A percentile compares a stretch with the other conserved stretches of the same genome.
Evolutionary conservation across 2,113 vertebrate genomes (phyloP).

Genomic region (Paracanthobrama guichenoti): DNA sequence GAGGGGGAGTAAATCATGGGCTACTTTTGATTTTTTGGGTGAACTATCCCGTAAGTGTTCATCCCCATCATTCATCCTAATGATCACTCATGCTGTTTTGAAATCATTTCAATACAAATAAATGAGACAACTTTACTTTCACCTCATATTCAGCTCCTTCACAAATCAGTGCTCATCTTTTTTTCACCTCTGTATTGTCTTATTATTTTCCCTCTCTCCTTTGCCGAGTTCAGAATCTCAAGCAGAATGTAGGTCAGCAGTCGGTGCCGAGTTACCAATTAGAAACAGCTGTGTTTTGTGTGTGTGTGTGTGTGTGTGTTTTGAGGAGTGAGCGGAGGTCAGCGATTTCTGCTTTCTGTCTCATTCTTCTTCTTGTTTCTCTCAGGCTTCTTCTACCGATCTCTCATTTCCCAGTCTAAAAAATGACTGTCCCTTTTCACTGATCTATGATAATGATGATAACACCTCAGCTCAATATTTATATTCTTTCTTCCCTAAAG

Average conservation of each 20-base stretch:
- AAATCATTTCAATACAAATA: neutral
- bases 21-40: too few relatives aligned
- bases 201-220: slow-evolving; percentile 21
- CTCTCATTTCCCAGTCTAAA: slow-evolving; percentile 54
- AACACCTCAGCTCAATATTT: neutral
- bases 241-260: slow-evolving; percentile 51
- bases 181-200: slow-evolving; percentile 27
- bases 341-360: neutral
- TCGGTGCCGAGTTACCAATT: slow-evolving; percentile 48
- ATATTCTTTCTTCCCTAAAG: neutral
- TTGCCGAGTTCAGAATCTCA: slow-evolving; percentile 29
- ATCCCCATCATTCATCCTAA: too few relatives aligned
- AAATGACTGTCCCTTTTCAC: neutral
- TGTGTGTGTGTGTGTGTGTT: neutral
- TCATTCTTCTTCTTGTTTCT: neutral
- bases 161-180: slow-evolving; percentile 21
- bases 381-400: slow-evolving; percentile 35
- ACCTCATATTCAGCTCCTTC: slow-evolving; percentile 35
- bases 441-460: neutral
- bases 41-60: too few relatives aligned
- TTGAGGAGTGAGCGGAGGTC: slow-evolving; percentile 26
- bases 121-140: neutral
- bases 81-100: neutral
- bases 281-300: slow-evolving; percentile 48
- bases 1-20: too few relatives aligned